Base-by-base conservation (phyloP, 2,113 vertebrate genomes). In the Motacilla tschutschensis region DNA sequence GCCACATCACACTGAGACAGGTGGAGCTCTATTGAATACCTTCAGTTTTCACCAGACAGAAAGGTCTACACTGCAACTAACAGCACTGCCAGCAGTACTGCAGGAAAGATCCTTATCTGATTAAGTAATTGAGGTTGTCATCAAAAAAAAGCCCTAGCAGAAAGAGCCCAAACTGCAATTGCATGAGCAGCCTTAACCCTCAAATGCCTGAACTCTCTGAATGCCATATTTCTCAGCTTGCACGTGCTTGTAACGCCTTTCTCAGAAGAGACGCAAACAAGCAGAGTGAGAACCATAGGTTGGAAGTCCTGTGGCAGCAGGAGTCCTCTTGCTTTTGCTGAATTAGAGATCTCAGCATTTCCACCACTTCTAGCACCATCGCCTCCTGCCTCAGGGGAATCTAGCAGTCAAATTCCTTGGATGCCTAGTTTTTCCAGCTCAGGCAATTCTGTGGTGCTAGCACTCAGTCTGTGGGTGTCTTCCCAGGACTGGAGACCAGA, bases 161-260 rank as follows among this genome's bases (percentile, higher is more conserved):
- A 47, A 72, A 38, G 51, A 82, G 31, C 47, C 29, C 44, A n/a
- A 59, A 43, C 28, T 62, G 11, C 19, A 17, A 22, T 17, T 54
- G 13, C 31, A 20, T 7, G 21, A 69, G 50, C 50, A 73, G 44
- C 18, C 28, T 77, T 77, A 63, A 66, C 83, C 28, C 47, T 74
- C 10, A 2, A 66, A 63, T 0, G 0, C n/a, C 53, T 65, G 3
- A 29, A 12, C 41, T 44, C 58, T 55, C 44, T 8, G 7, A 57
- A n/a, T 16, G 22, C 15, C 0, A 0, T 25, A 12, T 33, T 86
- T 79, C 1, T 1, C 22, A 36, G 41, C 33, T 44, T 64, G 18
- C 21, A 14, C 0, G 0, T 12, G 17, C 25, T 60, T 65, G 17
- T 67, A 22, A 38, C 0, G 0, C 13, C 17, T 43, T 60, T 65